These are phyloP conservation scores for Triops cancriformis DNA, from an alignment of 1,140 invertebrate genomes.

Conservation along the genomic window DNA sequence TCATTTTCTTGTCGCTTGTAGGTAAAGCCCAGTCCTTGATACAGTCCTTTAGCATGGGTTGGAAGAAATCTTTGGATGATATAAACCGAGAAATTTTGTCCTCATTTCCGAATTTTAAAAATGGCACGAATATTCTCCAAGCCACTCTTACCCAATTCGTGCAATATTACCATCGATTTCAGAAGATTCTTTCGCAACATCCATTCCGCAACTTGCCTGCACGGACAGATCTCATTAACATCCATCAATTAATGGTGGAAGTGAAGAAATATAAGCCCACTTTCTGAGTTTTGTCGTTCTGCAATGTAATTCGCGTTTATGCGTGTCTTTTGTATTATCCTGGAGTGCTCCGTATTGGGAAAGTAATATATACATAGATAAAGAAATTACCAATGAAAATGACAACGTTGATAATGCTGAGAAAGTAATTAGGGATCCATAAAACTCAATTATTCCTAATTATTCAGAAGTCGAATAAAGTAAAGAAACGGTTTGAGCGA, in stretches of 20 bases:
- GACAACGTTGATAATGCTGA: too few relatives aligned
- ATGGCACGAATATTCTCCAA: slow-evolving; percentile 86
- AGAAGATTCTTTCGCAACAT: slow-evolving; percentile 80
- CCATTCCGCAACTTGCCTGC: slow-evolving; percentile 54
- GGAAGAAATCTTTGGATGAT: slow-evolving; percentile 90
- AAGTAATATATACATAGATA: too few relatives aligned
- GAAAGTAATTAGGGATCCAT: too few relatives aligned
- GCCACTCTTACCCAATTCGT: slow-evolving; percentile 89
- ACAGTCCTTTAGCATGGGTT: slow-evolving; percentile 77
- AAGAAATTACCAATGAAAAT: too few relatives aligned
- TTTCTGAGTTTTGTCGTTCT: slow-evolving; percentile 38
- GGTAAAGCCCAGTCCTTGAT: slow-evolving; percentile 72
- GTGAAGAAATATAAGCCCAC: slow-evolving; percentile 96
- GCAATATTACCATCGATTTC: slow-evolving; percentile 96
- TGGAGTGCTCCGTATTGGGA: background rate
- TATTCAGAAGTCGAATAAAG: too few relatives aligned
- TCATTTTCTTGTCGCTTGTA: slow-evolving; percentile 34
- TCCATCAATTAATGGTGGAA: slow-evolving; percentile 98
- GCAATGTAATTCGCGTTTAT: background rate
- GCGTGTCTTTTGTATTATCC: background rate
- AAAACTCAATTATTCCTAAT: too few relatives aligned
- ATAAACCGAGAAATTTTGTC: slow-evolving; percentile 89
- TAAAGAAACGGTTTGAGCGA: too few relatives aligned
- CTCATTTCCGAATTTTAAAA: slow-evolving; percentile 92
- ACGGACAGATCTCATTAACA: slow-evolving; percentile 86